Percentiles rank a stretch among this genome's conserved stretches.
Conservation (phyloP, 2,888 invertebrate genomes). For the Acanthococcus lagerstroemiae region DNA sequence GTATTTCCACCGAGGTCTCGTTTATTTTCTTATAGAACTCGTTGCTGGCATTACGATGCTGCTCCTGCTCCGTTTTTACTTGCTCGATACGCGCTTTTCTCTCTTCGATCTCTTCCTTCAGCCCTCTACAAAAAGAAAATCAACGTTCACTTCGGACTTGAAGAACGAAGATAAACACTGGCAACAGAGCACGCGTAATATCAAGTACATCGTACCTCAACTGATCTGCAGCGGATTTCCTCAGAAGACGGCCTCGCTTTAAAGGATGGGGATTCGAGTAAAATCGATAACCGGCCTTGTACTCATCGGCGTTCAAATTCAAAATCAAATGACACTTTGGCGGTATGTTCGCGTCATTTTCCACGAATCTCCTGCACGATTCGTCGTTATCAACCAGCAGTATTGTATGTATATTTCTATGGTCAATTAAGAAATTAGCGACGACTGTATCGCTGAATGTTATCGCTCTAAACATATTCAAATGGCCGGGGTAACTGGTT, state of each 20-base stretch:
- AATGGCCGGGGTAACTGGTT: conserved; percentile 46
- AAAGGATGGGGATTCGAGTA: conserved; percentile 2
- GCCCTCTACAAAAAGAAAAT: background rate
- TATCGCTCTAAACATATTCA: conserved; percentile 57
- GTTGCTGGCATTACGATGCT: background rate
- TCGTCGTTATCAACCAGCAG: conserved; percentile 61
- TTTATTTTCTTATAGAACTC: conserved; percentile 40
- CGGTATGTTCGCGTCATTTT: conserved; percentile 54
- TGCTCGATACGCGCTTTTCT: background rate
- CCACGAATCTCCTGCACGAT: conserved; percentile 60
- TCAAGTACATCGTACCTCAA: conserved; percentile 1
- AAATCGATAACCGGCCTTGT: conserved; percentile 1
- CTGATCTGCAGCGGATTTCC: conserved; percentile 5
- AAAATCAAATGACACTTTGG: conserved; percentile 59
- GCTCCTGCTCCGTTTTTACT: background rate
- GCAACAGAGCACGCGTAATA: background rate
- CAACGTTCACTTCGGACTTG: background rate
- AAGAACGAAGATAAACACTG: too few relatives aligned
- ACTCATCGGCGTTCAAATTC: conserved; percentile 47
- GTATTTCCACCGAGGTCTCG: conserved; percentile 39
- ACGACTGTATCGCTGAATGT: conserved; percentile 65
- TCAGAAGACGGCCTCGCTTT: background rate
- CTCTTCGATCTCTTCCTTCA: conserved; percentile 12
- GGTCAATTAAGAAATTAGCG: conserved; percentile 77
- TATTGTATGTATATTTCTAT: conserved; percentile 56